These are phyloP conservation scores for Myotis brandtii DNA, from an alignment of 2,113 vertebrate genomes.

Conservation along the genomic window DNA sequence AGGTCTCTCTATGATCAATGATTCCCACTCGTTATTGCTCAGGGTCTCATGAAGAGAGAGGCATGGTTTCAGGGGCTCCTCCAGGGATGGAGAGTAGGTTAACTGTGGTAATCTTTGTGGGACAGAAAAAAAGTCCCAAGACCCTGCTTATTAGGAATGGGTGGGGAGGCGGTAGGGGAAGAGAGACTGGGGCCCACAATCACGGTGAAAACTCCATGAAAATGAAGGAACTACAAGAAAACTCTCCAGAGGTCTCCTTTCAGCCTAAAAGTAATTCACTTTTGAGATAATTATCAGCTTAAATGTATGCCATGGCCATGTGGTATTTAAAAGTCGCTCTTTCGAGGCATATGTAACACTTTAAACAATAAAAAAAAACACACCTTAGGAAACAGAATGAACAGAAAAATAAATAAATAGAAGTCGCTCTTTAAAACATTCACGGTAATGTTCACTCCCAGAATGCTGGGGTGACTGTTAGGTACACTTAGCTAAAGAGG, in stretches of 20 bases:
- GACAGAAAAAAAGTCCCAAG: not conserved
- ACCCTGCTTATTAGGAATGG: not conserved
- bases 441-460: not conserved
- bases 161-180: too few species aligned
- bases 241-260: not conserved
- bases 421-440: constrained; percentile 16
- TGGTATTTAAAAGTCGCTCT: not conserved
- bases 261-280: constrained; percentile 12
- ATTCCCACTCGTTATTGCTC: not conserved
- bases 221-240: not conserved
- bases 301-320: not conserved
- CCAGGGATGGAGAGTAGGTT: not conserved
- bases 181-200: not conserved
- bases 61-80: accelerated
- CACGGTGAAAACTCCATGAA: not conserved
- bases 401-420: not conserved
- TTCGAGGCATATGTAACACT: not conserved
- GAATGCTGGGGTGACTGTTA: constrained; percentile 10
- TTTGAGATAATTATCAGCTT: constrained; percentile 49
- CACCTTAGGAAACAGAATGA: too few species aligned
- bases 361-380: too few species aligned
- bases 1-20: not conserved
- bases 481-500: not conserved
- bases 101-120: not conserved
- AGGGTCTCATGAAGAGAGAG: not conserved